These are phyloP conservation scores for Melinaea marsaeus DNA, from an alignment of 2,888 invertebrate genomes.

Conservation along the genomic window DNA sequence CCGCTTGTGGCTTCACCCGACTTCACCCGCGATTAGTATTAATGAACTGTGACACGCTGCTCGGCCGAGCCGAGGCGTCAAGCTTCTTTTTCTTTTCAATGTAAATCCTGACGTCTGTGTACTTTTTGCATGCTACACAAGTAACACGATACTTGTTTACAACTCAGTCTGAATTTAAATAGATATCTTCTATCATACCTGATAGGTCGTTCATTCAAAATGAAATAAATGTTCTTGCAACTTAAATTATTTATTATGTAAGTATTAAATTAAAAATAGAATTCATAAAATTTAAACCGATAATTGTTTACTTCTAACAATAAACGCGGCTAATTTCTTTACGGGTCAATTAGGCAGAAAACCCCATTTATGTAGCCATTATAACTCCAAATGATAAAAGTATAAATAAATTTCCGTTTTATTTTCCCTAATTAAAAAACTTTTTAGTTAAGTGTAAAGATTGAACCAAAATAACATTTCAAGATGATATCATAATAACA, in stretches of 20 bases:
- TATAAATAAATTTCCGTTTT: not conserved
- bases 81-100: conserved; percentile 66
- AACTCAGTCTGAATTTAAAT: not conserved
- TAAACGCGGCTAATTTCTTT: too few relatives aligned
- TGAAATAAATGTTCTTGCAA: too few relatives aligned
- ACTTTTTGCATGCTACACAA: conserved; percentile 55
- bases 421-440: not conserved
- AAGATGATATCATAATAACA: not conserved
- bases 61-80: conserved; percentile 47
- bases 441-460: too few relatives aligned
- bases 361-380: too few relatives aligned
- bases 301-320: not conserved
- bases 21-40: conserved; percentile 66
- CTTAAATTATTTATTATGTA: too few relatives aligned
- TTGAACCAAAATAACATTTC: not conserved
- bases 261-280: too few relatives aligned
- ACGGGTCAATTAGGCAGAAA: too few relatives aligned
- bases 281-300: too few relatives aligned
- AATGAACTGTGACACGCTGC: conserved; percentile 70
- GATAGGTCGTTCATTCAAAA: too few relatives aligned
- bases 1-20: conserved; percentile 41
- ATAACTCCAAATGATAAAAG: not conserved
- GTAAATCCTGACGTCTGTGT: conserved; percentile 53
- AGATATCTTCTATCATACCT: too few relatives aligned
- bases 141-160: conserved; percentile 32